These are phyloP conservation scores for Opisthocomus hoazin DNA, from an alignment of 2,113 vertebrate genomes.

Conservation along the genomic window DNA sequence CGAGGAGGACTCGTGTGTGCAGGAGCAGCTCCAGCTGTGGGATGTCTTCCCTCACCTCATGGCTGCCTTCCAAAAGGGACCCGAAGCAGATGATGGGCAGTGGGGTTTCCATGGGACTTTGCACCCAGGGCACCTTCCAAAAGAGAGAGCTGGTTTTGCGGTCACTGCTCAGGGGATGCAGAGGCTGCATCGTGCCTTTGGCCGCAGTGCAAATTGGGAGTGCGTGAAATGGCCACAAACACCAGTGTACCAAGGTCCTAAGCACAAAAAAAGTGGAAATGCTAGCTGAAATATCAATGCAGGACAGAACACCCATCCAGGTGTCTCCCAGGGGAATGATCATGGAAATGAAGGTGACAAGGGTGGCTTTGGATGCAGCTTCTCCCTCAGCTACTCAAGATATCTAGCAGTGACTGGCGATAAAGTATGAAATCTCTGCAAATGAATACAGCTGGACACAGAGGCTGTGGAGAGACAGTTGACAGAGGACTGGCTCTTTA, in stretches of 20 bases:
- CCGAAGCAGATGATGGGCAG: background rate
- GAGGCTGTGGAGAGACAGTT: too few species aligned
- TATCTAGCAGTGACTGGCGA: too few species aligned
- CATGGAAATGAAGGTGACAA: too few species aligned
- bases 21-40: background rate
- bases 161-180: background rate
- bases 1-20: rapidly evolving
- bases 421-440: too few species aligned
- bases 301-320: background rate
- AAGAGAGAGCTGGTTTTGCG: background rate
- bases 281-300: background rate
- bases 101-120: background rate
- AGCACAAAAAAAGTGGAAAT: background rate
- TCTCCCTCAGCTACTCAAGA: too few species aligned
- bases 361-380: too few species aligned
- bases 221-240: background rate
- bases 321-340: background rate
- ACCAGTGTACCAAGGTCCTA: background rate
- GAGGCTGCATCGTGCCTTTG: background rate
- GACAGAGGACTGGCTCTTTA: too few species aligned
- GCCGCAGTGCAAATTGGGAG: background rate
- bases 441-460: too few species aligned
- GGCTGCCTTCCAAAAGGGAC: background rate
- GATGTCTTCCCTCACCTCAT: background rate
- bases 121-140: background rate